Evolutionary conservation across 2,888 invertebrate species (phyloP).

Genomic region (Celastrina argiolus): DNA sequence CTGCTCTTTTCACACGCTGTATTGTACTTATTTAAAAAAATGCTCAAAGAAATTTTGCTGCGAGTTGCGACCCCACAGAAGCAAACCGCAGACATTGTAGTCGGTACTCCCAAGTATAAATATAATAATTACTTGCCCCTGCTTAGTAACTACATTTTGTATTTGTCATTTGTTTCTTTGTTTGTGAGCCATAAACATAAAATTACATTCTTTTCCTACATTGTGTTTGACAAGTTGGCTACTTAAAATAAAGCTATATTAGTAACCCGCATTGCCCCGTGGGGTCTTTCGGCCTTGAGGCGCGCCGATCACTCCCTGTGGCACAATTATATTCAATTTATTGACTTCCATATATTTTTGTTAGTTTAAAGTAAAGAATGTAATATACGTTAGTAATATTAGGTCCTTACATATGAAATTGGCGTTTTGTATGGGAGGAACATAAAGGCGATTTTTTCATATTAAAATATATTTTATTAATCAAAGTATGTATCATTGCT

Average conservation of each 20-base stretch:
- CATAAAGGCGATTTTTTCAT: too few species aligned
- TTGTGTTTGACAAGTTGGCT: neutral
- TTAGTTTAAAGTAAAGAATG: neutral
- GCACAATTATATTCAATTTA: slow-evolving; percentile 34
- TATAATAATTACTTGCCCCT: neutral
- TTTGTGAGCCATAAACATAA: neutral
- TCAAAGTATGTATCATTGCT: too few species aligned
- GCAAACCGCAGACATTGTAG: neutral
- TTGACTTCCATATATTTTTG: slow-evolving; percentile 25
- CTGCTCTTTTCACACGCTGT: too few species aligned
- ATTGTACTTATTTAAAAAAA: too few species aligned
- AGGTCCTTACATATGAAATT: too few species aligned
- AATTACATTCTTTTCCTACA: neutral
- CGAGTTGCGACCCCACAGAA: too few species aligned
- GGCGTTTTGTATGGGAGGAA: too few species aligned
- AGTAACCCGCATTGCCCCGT: slow-evolving; percentile 23
- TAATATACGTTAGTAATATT: too few species aligned
- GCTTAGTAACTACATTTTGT: neutral
- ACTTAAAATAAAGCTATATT: slow-evolving; percentile 11
- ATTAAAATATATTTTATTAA: too few species aligned
- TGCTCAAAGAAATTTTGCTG: too few species aligned
- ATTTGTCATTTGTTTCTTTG: slow-evolving; percentile 29
- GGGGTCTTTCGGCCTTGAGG: slow-evolving; percentile 28
- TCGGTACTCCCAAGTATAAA: neutral
- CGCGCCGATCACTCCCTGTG: slow-evolving; percentile 33